Conservation (phyloP, 2,888 invertebrate species). For the Microdon myrmicae region DNA sequence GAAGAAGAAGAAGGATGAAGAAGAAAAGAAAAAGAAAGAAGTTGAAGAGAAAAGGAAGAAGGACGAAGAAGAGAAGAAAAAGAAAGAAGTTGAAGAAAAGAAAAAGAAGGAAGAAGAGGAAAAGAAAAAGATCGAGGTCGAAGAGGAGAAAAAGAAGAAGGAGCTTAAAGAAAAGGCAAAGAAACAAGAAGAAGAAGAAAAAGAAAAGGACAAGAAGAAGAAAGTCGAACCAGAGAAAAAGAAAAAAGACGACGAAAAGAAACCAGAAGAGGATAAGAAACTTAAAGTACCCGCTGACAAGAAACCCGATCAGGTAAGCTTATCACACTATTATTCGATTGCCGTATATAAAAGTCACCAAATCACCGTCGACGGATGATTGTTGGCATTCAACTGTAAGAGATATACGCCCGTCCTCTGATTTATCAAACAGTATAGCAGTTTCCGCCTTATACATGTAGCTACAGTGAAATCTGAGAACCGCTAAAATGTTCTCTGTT, state of each 20-base stretch:
- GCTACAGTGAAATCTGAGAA: no score
- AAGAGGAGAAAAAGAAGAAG: conserved; percentile 59
- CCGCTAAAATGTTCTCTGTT: no score
- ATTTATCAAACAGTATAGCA: no score
- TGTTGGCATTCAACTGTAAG: no score
- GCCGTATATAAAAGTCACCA: no score
- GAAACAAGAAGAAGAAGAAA: conserved; percentile 10
- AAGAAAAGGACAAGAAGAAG: conserved; percentile 26
- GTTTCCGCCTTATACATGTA: no score
- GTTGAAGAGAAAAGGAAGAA: conserved; percentile 6
- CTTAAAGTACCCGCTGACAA: no score
- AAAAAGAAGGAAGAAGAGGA: conserved; percentile 26
- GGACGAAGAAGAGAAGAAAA: conserved; percentile 13
- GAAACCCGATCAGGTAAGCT: no score
- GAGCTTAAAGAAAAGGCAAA: conserved; percentile 53
- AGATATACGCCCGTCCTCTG: no score
- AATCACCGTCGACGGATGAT: no score
- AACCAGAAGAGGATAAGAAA: conserved; percentile 6
- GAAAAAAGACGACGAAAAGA: conserved; percentile 1
- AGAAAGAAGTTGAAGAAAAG: conserved; percentile 58
- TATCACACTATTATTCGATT: no score
- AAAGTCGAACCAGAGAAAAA: conserved; percentile 23
- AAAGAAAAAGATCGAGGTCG: conserved; percentile 40
- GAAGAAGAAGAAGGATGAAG: conserved; percentile 40
- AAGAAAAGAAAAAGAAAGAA: conserved; percentile 44